phyloP scores from a whole-genome alignment of 2,888 invertebrate species.

The Brachylomia viminalis region DNA sequence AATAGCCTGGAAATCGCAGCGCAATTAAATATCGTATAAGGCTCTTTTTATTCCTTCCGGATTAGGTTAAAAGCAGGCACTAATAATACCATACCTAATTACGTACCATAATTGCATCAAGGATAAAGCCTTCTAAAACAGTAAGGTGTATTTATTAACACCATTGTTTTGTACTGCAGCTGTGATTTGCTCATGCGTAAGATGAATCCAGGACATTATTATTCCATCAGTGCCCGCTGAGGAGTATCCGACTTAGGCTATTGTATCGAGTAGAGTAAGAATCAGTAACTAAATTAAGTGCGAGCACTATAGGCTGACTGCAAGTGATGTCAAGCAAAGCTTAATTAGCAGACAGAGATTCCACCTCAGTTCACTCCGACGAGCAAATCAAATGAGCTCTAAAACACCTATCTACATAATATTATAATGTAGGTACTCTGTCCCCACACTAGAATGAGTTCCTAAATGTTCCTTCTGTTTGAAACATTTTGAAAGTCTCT shows the following conservation, averaged over 20 bases:
- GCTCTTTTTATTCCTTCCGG: conserved; percentile 19
- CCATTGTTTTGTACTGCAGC: conserved; percentile 1
- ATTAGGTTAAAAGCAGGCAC: background rate
- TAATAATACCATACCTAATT: background rate
- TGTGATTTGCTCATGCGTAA: background rate
- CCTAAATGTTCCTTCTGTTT: background rate
- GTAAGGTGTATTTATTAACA: background rate
- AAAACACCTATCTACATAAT: background rate
- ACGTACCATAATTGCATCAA: background rate
- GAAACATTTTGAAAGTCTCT: background rate
- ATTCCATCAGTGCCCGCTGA: conserved; percentile 4
- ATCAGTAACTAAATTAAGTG: conserved; percentile 2
- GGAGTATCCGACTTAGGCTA: conserved; percentile 1
- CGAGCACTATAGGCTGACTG: background rate
- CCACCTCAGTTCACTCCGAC: background rate
- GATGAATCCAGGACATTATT: background rate
- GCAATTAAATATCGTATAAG: conserved; percentile 22
- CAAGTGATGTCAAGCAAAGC: conserved; percentile 9
- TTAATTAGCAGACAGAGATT: conserved; percentile 5
- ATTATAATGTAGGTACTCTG: background rate
- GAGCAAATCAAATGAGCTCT: background rate
- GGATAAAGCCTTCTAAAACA: background rate
- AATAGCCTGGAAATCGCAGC: too few species aligned
- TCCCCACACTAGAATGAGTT: conserved; percentile 9
- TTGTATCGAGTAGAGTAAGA: background rate